Evolutionary conservation across 2,888 invertebrate species (phyloP).

Genomic region (Acanthosepion esculentum): DNA sequence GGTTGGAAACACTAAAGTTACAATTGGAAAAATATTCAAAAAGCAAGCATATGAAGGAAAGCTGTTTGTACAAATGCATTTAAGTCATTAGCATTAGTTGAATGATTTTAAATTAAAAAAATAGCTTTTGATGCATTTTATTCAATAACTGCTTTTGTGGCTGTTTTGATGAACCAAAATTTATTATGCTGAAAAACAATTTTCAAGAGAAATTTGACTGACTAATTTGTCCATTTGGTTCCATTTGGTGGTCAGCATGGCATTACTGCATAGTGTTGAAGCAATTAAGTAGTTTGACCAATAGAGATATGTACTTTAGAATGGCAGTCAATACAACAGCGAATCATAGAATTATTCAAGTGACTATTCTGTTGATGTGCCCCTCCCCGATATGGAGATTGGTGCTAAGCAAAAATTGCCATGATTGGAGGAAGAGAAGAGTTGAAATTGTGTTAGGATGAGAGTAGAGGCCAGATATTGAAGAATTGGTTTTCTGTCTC

Average conservation of each 20-base stretch:
- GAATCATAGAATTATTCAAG: not conserved
- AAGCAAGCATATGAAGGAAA: not conserved
- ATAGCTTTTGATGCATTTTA: not conserved
- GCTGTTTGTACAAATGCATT: no score
- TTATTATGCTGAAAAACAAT: not conserved
- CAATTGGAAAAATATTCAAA: no score
- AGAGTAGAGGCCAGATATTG: not conserved
- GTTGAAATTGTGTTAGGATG: not conserved
- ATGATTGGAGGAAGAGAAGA: not conserved
- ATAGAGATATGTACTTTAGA: not conserved
- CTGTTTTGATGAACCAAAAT: not conserved
- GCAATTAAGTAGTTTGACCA: not conserved
- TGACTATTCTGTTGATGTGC: not conserved
- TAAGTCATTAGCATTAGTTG: not conserved
- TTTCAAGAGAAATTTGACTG: not conserved
- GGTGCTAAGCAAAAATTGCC: not conserved
- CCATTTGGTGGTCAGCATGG: not conserved
- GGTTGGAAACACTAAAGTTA: not conserved
- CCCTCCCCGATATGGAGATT: not conserved
- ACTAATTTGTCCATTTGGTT: not conserved
- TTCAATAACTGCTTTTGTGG: not conserved
- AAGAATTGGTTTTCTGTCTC: not conserved
- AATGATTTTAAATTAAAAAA: slow-evolving; percentile 15
- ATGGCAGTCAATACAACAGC: not conserved
- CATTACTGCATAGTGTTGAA: not conserved